A percentile compares a stretch with the other conserved stretches of the same genome.
phyloP scores from a whole-genome alignment of 1,140 invertebrate genomes.

The Drosophila fuyamai region DNA sequence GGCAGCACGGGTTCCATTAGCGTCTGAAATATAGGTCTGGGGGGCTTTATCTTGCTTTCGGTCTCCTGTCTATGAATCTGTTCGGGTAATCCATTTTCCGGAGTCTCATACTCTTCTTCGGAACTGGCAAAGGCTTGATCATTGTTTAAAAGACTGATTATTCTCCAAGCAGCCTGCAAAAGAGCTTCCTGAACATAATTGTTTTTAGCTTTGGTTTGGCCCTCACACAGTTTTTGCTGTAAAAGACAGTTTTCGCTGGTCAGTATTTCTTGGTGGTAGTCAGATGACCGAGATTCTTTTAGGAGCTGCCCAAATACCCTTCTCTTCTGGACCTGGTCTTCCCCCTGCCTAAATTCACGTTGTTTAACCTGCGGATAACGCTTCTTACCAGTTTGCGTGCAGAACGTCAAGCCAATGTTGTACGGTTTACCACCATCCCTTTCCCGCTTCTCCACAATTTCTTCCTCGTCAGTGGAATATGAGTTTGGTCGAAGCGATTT shows the following conservation, averaged over 20 bases:
- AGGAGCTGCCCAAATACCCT: background rate
- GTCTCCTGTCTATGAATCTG: background rate
- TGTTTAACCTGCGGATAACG: background rate
- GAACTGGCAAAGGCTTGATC: background rate
- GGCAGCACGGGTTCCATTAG: background rate
- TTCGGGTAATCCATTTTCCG: background rate
- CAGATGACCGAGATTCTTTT: background rate
- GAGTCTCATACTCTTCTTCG: background rate
- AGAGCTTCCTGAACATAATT: background rate
- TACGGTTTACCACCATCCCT: background rate
- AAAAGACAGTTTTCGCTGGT: background rate
- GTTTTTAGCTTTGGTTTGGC: background rate
- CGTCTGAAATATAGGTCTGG: background rate
- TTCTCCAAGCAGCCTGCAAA: background rate
- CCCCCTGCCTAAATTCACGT: rapidly evolving
- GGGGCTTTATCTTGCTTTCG: too few species aligned
- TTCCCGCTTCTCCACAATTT: background rate
- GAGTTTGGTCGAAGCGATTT: background rate
- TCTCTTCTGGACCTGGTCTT: background rate
- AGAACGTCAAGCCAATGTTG: background rate
- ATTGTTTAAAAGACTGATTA: background rate
- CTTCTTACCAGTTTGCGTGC: slow-evolving; percentile 8
- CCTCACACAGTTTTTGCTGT: background rate
- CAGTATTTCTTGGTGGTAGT: background rate
- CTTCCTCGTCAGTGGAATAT: background rate